Conservation (phyloP, 2,113 vertebrate genomes). For the Turnix velox region DNA sequence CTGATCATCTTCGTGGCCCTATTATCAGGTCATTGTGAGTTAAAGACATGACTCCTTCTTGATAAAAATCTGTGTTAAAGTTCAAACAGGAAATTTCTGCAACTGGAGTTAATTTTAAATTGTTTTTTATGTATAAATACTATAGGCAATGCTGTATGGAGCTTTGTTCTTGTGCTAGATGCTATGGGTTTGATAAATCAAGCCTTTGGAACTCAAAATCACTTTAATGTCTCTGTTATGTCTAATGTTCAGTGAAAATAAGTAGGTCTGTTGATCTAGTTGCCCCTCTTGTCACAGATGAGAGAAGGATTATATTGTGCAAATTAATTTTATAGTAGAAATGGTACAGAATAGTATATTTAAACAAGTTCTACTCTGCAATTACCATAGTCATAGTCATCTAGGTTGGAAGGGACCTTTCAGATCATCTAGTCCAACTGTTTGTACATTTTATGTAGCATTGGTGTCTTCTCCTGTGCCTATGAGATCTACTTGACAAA, state of each 20-base stretch:
- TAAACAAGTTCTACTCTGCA: neutral
- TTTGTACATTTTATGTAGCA: neutral
- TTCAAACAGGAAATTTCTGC: neutral
- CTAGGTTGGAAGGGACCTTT: too few species aligned
- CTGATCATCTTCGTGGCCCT: too few species aligned
- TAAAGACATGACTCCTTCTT: neutral
- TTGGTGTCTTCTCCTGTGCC: neutral
- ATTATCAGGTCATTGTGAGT: conserved; percentile 25
- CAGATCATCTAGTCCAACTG: too few species aligned
- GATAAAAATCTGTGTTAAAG: neutral
- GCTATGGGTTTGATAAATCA: neutral
- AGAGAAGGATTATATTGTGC: neutral
- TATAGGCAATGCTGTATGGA: neutral
- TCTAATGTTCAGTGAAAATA: neutral
- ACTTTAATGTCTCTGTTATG: neutral
- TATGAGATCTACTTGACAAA: neutral
- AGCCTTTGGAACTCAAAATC: neutral
- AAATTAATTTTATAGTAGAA: neutral
- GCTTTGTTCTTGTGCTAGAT: neutral
- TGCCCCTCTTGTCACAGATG: neutral
- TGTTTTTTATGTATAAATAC: neutral
- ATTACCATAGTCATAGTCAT: too few species aligned
- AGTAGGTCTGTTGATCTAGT: neutral
- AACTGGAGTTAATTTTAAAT: neutral
- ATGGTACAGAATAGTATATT: neutral